Evolutionary conservation across 2,113 vertebrate species (phyloP).

Genomic region (Cyanistes caeruleus): DNA sequence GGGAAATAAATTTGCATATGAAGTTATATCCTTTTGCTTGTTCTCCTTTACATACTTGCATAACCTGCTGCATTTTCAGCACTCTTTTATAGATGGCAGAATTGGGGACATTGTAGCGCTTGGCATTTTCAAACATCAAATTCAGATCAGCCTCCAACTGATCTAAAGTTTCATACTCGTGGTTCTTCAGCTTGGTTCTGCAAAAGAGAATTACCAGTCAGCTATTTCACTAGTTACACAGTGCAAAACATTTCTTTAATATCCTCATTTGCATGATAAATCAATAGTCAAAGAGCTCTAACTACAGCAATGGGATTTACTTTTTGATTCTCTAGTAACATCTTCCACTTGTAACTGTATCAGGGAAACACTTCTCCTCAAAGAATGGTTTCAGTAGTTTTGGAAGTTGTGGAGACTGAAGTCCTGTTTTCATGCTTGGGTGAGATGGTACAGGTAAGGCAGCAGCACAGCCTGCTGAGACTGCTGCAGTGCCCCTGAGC

Average conservation of each 20-base stretch:
- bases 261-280: neutral
- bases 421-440: neutral
- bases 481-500: neutral
- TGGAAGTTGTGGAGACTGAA: neutral
- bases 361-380: neutral
- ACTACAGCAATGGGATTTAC: fast-evolving
- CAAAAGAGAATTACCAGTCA: constrained; percentile 22
- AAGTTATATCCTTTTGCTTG: neutral
- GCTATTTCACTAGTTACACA: neutral
- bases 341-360: neutral
- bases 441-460: neutral
- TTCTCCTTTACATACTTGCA: constrained; percentile 83
- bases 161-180: constrained; percentile 93
- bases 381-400: neutral
- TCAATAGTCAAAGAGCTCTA: neutral
- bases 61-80: constrained; percentile 93
- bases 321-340: neutral
- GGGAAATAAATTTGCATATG: neutral
- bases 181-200: constrained; percentile 95
- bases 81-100: constrained; percentile 97
- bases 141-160: constrained; percentile 91
- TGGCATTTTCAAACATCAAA: constrained; percentile 97
- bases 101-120: constrained; percentile 95
- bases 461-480: neutral
- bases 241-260: neutral